A percentile compares a stretch with the other conserved stretches of the same genome.
These are phyloP conservation scores for Eustalomyia histrio DNA, from an alignment of 2,888 invertebrate species.

Conservation along the genomic window DNA sequence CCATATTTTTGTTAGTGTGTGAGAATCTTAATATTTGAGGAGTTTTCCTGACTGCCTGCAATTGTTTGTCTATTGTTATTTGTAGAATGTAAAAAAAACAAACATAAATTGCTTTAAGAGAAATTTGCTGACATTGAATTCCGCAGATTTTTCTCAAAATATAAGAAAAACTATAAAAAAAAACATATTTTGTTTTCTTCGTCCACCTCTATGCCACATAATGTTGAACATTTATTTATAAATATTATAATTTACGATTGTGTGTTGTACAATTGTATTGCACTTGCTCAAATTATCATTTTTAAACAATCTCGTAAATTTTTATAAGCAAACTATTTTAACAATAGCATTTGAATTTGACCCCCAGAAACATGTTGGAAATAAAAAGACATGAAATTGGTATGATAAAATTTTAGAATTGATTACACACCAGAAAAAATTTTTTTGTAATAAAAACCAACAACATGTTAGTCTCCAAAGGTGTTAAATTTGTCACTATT, in stretches of 20 bases:
- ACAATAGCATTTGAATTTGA: conserved; percentile 54
- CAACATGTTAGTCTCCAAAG: neutral
- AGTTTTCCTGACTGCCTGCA: conserved; percentile 41
- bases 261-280: conserved; percentile 49
- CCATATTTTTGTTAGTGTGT: conserved; percentile 22
- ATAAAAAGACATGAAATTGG: conserved; percentile 45
- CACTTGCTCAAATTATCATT: conserved; percentile 65
- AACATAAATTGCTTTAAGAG: conserved; percentile 56
- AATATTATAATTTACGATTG: conserved; percentile 65
- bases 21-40: neutral
- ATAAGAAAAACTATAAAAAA: conserved; percentile 7
- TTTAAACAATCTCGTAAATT: conserved; percentile 62
- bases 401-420: conserved; percentile 25
- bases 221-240: conserved; percentile 55
- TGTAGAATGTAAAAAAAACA: conserved; percentile 28
- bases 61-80: conserved; percentile 61
- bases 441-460: neutral
- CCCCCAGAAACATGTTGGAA: conserved; percentile 38
- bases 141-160: conserved; percentile 45
- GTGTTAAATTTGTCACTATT: conserved; percentile 10
- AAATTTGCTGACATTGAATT: conserved; percentile 65
- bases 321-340: conserved; percentile 44
- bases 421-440: conserved; percentile 6
- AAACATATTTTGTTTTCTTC: conserved; percentile 36
- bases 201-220: conserved; percentile 28